These are phyloP conservation scores for Macrotrachela quadricornifera DNA, from an alignment of 1,140 invertebrate genomes.

Conservation along the genomic window DNA sequence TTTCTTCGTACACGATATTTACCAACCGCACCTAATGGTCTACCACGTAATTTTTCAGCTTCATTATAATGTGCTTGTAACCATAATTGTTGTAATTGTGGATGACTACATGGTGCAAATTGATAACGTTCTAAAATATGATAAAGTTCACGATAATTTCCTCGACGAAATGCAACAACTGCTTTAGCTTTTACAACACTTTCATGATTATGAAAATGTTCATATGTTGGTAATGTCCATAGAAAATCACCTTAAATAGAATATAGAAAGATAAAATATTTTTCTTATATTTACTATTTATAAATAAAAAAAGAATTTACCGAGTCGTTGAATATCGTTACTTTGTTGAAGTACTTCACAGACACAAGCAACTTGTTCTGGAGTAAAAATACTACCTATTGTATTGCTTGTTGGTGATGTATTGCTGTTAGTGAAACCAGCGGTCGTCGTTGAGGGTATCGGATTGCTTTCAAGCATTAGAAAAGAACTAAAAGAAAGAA, in stretches of 20 bases:
- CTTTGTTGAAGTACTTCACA: constrained; percentile 93
- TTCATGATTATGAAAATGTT: constrained; percentile 69
- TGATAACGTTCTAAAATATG: constrained; percentile 77
- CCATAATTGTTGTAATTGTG: constrained; percentile 66
- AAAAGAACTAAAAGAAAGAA: no score
- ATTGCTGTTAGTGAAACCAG: no score
- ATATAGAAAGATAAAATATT: no score
- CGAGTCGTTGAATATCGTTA: constrained; percentile 82
- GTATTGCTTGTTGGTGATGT: no score
- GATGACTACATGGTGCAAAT: constrained; percentile 84
- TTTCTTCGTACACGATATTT: constrained; percentile 94
- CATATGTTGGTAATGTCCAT: constrained; percentile 88
- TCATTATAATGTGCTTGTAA: constrained; percentile 55
- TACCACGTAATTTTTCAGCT: constrained; percentile 73
- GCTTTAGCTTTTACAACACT: constrained; percentile 97
- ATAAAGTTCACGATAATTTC: constrained; percentile 64
- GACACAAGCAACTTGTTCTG: constrained; percentile 93
- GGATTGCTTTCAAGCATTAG: no score
- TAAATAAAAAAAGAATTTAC: no score
- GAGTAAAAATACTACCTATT: constrained; percentile 36
- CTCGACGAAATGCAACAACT: constrained; percentile 71
- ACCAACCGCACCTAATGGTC: constrained; percentile 68
- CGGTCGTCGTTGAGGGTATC: no score
- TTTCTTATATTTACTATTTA: constrained; percentile 42
- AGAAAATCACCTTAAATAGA: constrained; percentile 38